These are phyloP conservation scores for Octopus sinensis DNA, from an alignment of 1,140 invertebrate species.

Conservation along the genomic window DNA sequence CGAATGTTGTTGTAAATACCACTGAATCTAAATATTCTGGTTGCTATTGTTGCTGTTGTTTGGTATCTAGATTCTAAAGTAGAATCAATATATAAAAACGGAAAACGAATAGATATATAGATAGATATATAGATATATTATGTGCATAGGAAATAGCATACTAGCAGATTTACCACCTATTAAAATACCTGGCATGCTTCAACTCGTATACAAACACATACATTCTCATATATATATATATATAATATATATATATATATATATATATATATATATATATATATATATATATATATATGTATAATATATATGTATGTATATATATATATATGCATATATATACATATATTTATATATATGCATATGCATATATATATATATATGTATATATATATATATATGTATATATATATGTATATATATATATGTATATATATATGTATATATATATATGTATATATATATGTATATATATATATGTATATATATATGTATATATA, in stretches of 20 bases:
- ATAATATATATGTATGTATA: background rate
- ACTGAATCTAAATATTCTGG: no score
- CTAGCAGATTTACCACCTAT: background rate
- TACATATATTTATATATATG: background rate
- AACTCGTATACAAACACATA: background rate
- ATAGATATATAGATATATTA: no score
- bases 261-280: conserved; percentile 5
- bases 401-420: background rate
- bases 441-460: background rate
- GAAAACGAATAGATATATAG: no score
- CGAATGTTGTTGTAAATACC: no score
- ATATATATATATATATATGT: conserved; percentile 2
- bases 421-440: background rate
- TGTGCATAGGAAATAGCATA: no score
- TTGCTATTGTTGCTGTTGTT: no score
- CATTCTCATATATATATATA: background rate
- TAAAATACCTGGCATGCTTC: background rate
- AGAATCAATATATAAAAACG: no score
- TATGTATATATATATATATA: no score
- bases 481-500: background rate
- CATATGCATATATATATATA: background rate
- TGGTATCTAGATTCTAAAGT: no score
- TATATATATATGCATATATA: background rate
- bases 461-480: background rate
- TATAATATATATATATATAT: background rate